Evolutionary conservation across 1,140 invertebrate genomes (phyloP).

Genomic region (Whitmania pigra): DNA sequence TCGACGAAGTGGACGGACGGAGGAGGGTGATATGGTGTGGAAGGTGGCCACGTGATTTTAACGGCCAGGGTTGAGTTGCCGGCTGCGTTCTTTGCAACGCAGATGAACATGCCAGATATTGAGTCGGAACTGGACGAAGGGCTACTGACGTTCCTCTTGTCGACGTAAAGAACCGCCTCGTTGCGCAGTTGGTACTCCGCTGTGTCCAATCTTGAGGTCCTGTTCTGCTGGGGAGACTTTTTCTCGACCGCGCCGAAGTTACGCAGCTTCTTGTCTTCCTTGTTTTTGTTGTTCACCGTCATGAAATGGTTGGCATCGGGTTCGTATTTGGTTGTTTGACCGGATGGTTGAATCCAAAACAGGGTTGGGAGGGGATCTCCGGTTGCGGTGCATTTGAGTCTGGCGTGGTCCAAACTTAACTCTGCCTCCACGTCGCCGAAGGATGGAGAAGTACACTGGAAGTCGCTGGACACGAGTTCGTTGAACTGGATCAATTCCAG

Average conservation of each 20-base stretch:
- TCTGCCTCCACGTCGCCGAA: slow-evolving; percentile 10
- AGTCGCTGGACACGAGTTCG: slow-evolving; percentile 32
- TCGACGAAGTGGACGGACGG: slow-evolving; percentile 4
- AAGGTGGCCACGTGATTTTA: slow-evolving; percentile 35
- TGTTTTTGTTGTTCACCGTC: slow-evolving; percentile 3
- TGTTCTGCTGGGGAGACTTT: not conserved
- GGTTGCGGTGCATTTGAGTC: slow-evolving; percentile 34
- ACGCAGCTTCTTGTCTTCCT: not conserved
- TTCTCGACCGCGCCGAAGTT: not conserved
- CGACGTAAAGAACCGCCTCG: not conserved
- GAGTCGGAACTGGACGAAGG: not conserved
- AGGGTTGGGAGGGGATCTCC: slow-evolving; percentile 37
- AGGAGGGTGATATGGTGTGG: not conserved
- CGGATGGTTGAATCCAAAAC: slow-evolving; percentile 36
- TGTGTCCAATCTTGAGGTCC: not conserved
- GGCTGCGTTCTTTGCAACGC: slow-evolving; percentile 37
- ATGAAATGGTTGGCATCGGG: not conserved
- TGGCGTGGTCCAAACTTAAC: slow-evolving; percentile 12
- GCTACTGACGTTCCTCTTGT: slow-evolving; percentile 17
- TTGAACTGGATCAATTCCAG: slow-evolving; percentile 32
- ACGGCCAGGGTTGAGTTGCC: slow-evolving; percentile 38
- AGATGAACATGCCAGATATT: slow-evolving; percentile 29
- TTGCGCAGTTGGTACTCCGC: not conserved
- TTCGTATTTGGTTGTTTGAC: slow-evolving; percentile 28
- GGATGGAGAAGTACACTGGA: slow-evolving; percentile 28